Percentiles rank a stretch among this genome's conserved stretches.
phyloP scores from a whole-genome alignment of 2,888 invertebrate genomes.

The Leuctra nigra region DNA sequence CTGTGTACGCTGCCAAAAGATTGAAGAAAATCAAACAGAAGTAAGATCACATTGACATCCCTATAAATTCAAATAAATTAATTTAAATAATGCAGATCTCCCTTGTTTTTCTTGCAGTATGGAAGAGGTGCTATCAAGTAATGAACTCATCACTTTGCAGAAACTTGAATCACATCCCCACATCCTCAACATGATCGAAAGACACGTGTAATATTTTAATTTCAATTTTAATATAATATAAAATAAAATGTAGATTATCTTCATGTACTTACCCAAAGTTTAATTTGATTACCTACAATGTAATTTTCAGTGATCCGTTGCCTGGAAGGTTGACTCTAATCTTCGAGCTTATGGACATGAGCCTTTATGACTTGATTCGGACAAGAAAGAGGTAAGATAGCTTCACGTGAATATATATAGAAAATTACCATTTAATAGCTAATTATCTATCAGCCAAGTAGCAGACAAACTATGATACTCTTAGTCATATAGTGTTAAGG shows the following conservation, averaged over 20 bases:
- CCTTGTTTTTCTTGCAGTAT: conserved; percentile 38
- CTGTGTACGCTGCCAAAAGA: conserved; percentile 54
- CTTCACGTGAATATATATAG: too few relatives aligned
- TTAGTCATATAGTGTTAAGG: too few relatives aligned
- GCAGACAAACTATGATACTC: too few relatives aligned
- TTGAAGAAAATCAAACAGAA: conserved; percentile 53
- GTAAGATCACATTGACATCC: too few relatives aligned
- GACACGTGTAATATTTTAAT: conserved; percentile 58
- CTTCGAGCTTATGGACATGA: conserved; percentile 64
- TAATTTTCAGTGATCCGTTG: conserved; percentile 48
- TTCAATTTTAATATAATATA: too few relatives aligned
- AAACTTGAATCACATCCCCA: conserved; percentile 54
- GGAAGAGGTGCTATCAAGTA: conserved; percentile 44
- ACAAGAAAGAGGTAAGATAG: conserved; percentile 44
- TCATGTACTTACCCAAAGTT: too few relatives aligned
- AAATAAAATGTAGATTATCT: too few relatives aligned
- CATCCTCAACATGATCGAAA: conserved; percentile 54
- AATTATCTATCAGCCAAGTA: too few relatives aligned
- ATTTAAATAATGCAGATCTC: too few relatives aligned
- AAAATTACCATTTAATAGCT: too few relatives aligned
- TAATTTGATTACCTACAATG: too few relatives aligned
- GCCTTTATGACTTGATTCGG: conserved; percentile 56
- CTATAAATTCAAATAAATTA: too few relatives aligned
- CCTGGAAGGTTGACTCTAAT: conserved; percentile 53
- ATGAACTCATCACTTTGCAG: conserved; percentile 55